These are phyloP conservation scores for Acomys russatus DNA, from an alignment of 2,797 vertebrate genomes.

Conservation along the genomic window DNA sequence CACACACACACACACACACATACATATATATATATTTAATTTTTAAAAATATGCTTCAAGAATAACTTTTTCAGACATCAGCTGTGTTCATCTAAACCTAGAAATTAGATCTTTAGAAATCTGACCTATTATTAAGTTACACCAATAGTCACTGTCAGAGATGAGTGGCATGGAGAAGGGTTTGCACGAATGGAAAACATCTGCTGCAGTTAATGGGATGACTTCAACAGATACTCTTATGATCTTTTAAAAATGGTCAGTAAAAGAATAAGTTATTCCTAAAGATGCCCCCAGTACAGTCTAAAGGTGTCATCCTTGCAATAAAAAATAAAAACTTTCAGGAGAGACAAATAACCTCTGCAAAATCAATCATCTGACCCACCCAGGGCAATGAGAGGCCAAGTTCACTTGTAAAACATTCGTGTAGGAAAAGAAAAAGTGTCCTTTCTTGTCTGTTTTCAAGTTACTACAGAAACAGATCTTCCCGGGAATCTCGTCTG, in stretches of 20 bases:
- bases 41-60: constrained; percentile 23
- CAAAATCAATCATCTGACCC: constrained; percentile 70
- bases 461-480: constrained; percentile 66
- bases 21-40: neutral
- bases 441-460: constrained; percentile 48
- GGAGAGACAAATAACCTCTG: constrained; percentile 72
- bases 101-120: neutral
- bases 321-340: neutral
- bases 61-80: constrained; percentile 43
- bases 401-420: constrained; percentile 71
- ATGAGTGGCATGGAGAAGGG: neutral
- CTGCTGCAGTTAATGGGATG: neutral
- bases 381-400: constrained; percentile 54
- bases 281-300: constrained; percentile 41
- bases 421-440: constrained; percentile 54
- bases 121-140: neutral
- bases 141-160: neutral
- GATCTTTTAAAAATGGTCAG: neutral
- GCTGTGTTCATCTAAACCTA: neutral
- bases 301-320: constrained; percentile 57
- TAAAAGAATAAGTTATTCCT: constrained; percentile 50
- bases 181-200: constrained; percentile 51
- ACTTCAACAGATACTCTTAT: constrained; percentile 34
- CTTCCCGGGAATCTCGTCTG: constrained; percentile 33
- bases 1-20: too few relatives aligned